These are phyloP conservation scores for Brienomyrus longianalis DNA, from an alignment of 2,113 vertebrate genomes.

Conservation along the genomic window DNA sequence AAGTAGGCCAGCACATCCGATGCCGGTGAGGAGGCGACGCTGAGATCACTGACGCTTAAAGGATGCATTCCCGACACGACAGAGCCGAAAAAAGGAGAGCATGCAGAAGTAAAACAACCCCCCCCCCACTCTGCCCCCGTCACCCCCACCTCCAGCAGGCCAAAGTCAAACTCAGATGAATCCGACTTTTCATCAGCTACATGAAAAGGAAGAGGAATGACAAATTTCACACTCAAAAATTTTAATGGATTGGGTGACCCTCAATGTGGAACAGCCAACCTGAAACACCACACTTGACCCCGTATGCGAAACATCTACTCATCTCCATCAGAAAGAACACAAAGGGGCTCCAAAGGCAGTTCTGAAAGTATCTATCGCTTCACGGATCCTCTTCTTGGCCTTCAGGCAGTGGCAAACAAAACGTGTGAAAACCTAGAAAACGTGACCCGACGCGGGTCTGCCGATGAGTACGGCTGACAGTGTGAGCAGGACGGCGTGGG, in stretches of 20 bases:
- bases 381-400: neutral
- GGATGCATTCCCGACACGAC: neutral
- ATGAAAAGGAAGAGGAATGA: neutral
- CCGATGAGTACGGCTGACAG: neutral
- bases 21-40: neutral
- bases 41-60: neutral
- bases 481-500: neutral
- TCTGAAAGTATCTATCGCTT: neutral
- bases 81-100: neutral
- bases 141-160: neutral
- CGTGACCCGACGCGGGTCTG: neutral
- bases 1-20: slow-evolving; percentile 1
- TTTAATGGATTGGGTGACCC: neutral
- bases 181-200: neutral
- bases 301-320: neutral
- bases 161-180: neutral
- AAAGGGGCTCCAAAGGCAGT: neutral
- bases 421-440: neutral
- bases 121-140: neutral
- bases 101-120: neutral
- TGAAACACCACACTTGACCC: neutral
- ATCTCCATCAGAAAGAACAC: neutral
- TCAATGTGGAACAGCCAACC: neutral
- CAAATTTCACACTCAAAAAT: neutral
- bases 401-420: neutral